Conservation (phyloP, 2,113 vertebrate genomes). For the Myrmophylax atrothorax region DNA sequence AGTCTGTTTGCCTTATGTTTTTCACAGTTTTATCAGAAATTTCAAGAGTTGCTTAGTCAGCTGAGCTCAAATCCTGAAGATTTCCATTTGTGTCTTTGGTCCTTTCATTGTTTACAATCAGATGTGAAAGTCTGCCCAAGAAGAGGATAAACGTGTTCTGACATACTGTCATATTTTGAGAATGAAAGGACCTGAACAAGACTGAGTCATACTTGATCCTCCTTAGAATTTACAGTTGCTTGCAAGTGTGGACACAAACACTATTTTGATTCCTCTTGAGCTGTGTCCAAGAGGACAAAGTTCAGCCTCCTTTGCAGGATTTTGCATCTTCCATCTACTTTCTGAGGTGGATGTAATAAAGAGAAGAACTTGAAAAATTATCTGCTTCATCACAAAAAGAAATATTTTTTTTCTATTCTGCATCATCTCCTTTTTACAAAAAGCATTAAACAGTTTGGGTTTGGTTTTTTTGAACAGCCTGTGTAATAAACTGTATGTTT, state of each 20-base stretch:
- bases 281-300: neutral
- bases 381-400: neutral
- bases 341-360: neutral
- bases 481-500: neutral
- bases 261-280: neutral
- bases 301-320: neutral
- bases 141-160: neutral
- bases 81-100: neutral
- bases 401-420: neutral
- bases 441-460: neutral
- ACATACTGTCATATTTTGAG: neutral
- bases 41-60: neutral
- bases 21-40: neutral
- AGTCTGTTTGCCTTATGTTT: neutral
- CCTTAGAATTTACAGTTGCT: neutral
- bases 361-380: neutral
- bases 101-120: neutral
- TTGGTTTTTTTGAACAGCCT: neutral
- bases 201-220: neutral
- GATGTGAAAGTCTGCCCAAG: neutral
- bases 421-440: neutral
- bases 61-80: neutral
- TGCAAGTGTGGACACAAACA: neutral
- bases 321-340: neutral
- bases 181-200: neutral